Conservation (phyloP, 2,797 vertebrate species). For the Peromyscus attwateri region DNA sequence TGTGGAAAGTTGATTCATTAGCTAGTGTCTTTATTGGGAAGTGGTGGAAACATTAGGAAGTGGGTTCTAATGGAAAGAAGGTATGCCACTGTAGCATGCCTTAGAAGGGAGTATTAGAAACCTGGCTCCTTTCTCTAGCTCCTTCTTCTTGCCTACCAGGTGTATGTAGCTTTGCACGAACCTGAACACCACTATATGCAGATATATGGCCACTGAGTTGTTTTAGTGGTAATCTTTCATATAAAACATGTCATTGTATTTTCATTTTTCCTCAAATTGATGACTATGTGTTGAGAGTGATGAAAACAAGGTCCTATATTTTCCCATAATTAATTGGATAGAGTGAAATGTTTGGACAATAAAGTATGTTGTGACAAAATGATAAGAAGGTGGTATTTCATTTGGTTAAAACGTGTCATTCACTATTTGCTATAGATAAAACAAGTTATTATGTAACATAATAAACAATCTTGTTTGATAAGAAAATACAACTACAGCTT, state of each 20-base stretch:
- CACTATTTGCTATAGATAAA: background rate
- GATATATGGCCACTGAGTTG: background rate
- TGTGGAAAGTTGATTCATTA: background rate
- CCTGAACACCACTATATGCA: background rate
- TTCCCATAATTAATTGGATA: background rate
- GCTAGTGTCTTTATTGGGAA: background rate
- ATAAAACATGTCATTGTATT: background rate
- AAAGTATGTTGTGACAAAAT: background rate
- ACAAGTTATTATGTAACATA: background rate
- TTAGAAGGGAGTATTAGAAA: background rate
- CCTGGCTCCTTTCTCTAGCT: background rate
- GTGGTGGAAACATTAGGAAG: background rate
- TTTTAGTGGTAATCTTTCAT: background rate
- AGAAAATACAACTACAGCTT: background rate
- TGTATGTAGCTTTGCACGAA: too few relatives aligned
- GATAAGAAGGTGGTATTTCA: background rate
- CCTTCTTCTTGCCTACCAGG: too few relatives aligned
- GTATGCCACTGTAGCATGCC: too few relatives aligned
- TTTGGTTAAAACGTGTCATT: background rate
- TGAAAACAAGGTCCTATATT: background rate
- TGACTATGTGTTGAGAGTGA: background rate
- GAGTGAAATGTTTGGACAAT: slow-evolving; percentile 1
- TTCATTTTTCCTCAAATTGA: background rate
- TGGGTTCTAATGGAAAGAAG: too few relatives aligned
- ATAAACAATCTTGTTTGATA: background rate